Base-by-base conservation (phyloP, 2,113 vertebrate species). In the Dromiciops gliroides region DNA sequence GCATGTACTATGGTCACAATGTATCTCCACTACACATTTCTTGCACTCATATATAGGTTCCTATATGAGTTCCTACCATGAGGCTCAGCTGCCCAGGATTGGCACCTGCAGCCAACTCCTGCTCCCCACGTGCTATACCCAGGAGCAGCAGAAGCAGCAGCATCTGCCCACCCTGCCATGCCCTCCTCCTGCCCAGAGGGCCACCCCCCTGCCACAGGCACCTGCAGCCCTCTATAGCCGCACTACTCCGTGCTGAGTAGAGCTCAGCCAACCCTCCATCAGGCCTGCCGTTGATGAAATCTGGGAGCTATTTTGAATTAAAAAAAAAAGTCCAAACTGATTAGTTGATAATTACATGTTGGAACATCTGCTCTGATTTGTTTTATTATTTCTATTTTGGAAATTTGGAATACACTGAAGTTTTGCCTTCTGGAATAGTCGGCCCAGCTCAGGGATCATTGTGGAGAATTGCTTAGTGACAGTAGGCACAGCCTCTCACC, bases 351-450 rank as follows among this genome's bases (percentile, higher is more conserved):
- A 98, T 98, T 97, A 98, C 97, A 94, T 97, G 96, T 96, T 67
- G 95, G 97, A 97, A 94, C 97, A 97, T 97, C 98, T 98, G 98
- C 96, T 97, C 93, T 95, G 97, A 92, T 98, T 97, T 97, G 96
- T 94, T 98, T 97, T 94, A 96, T 95, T 96, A 94, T 98, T 98
- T 98, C 97, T 97, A 75, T 97, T 98, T 98, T 92, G 93, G 88
- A 97, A 97, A 28, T 96, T 83, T 92, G 96, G 96, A 97, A 97
- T 93, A 24, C 26, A 26, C 92, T 24, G 97, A 94, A 93, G 96
- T 97, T 98, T 97, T 93, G 96, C 97, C 91, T 92, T 97, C 97
- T 97, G 97, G 97, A 97, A 94, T 88, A 12, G 31, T 95, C 48
- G 89, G 96, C 90, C 75, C 25, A 83, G 96, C 94, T 94, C 48